Base-by-base conservation (phyloP, 2,113 vertebrate genomes). In the Cyrtonyx montezumae region DNA sequence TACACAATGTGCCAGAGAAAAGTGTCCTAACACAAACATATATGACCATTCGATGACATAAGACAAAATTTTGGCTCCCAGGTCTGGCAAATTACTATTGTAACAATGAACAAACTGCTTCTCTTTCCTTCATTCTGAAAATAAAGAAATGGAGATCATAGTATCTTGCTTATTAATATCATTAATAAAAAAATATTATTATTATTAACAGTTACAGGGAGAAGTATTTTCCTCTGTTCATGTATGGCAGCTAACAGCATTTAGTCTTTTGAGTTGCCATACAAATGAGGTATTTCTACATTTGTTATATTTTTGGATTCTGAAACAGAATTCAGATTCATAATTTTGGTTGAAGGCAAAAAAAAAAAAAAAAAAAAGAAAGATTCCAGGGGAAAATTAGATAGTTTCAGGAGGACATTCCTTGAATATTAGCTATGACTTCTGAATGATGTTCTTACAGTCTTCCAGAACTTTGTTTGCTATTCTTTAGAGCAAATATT, bases 401-500 rank as follows among this genome's bases (percentile, higher is more conserved):
- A 59, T 26, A 82, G 58, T 84, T 70, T 89, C 49, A 9, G 32
- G 65, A 91, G 59, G 43, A 76, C 80, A 82, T 87, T 92, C 81
- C 23, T 69, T 62, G 87, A 94, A 87, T 88, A 79, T 79, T 36
- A 84, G 69, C 66, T 19, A 7, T 9, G 6, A 58, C 84, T 56
- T 94, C 80, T 65, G 43, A 93, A 88, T 37, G 77, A 74, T 25
- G 32, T 40, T 87, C 86, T 79, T 49, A 23, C 30, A 74, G 58
- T 4, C 84, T 79, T 26, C 81, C 84, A 77, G 71, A 91, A 70
- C 74, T 4, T 66, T 95, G 80, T 92, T 94, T 96, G 92, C 62
- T 87, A 36, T 83, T 87, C 63, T 76, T 92, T 32, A 46, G 80
- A 87, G 80, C 84, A 96, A 96, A 96, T 96, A 92, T 94, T 96